phyloP scores from a whole-genome alignment of 2,797 vertebrate species.

The Syngnathus rostellatus region DNA sequence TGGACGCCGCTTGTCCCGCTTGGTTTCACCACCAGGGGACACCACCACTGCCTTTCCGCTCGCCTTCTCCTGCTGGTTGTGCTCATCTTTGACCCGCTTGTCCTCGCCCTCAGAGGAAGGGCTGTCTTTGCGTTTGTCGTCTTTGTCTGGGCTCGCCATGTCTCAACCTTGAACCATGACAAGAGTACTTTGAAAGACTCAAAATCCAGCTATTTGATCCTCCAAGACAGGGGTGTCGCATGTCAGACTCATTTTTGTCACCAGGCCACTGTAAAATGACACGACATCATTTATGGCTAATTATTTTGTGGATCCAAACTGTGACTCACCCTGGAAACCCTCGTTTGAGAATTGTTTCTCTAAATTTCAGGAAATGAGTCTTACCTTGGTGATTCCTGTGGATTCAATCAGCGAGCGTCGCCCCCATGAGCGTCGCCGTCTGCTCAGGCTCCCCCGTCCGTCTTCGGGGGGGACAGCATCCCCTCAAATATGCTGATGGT shows the following conservation, averaged over 20 bases:
- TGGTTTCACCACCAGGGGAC: neutral
- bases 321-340: neutral
- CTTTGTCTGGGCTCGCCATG: constrained; percentile 51
- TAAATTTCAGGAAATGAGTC: constrained; percentile 3
- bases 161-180: constrained; percentile 12
- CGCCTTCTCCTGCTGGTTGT: constrained; percentile 55
- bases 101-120: constrained; percentile 37
- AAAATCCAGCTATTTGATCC: neutral
- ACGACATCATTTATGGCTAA: neutral
- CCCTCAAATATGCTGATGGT: neutral
- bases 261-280: neutral
- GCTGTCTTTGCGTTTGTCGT: constrained; percentile 25
- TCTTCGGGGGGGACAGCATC: neutral
- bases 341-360: constrained; percentile 2
- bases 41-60: constrained; percentile 37
- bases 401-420: neutral
- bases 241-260: neutral
- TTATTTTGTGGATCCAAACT: neutral
- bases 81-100: constrained; percentile 51
- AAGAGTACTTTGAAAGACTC: constrained; percentile 7
- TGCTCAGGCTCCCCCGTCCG: neutral
- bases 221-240: neutral
- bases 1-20: constrained; percentile 31
- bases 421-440: neutral
- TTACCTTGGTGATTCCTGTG: constrained; percentile 3